These are phyloP conservation scores for Morone chrysops DNA, from an alignment of 2,113 vertebrate genomes.

Conservation along the genomic window DNA sequence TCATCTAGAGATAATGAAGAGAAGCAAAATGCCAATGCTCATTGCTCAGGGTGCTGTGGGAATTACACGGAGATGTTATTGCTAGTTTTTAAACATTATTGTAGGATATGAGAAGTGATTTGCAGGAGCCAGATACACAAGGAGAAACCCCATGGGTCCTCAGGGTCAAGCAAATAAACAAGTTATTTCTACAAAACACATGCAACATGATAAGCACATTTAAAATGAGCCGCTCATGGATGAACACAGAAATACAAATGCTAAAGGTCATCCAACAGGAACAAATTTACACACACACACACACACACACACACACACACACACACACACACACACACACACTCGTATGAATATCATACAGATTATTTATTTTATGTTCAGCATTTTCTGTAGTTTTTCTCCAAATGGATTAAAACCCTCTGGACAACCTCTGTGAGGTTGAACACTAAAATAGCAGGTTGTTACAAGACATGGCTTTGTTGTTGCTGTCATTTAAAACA, in stretches of 20 bases:
- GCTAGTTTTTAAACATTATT: conserved; percentile 64
- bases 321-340: background rate
- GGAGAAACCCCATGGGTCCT: conserved; percentile 41
- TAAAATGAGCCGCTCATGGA: conserved; percentile 14
- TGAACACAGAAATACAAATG: conserved; percentile 27
- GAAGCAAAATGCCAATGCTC: conserved; percentile 78
- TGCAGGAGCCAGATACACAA: conserved; percentile 26
- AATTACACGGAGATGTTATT: conserved; percentile 70
- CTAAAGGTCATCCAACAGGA: conserved; percentile 5
- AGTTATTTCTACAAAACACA: conserved; percentile 51
- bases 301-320: background rate
- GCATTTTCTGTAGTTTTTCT: background rate
- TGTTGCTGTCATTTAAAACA: conserved; percentile 74
- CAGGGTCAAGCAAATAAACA: conserved; percentile 56
- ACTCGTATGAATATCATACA: background rate
- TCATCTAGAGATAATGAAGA: conserved; percentile 85
- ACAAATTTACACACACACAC: background rate
- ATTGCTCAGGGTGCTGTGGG: conserved; percentile 68
- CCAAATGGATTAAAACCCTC: conserved; percentile 36
- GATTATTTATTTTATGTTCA: background rate
- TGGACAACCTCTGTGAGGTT: conserved; percentile 34
- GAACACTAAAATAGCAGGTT: conserved; percentile 53
- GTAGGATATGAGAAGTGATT: conserved; percentile 45
- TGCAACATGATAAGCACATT: conserved; percentile 36
- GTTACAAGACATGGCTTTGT: conserved; percentile 71